Evolutionary conservation across 2,797 vertebrate species (phyloP).

Genomic region (Arremon aurantiirostris): DNA sequence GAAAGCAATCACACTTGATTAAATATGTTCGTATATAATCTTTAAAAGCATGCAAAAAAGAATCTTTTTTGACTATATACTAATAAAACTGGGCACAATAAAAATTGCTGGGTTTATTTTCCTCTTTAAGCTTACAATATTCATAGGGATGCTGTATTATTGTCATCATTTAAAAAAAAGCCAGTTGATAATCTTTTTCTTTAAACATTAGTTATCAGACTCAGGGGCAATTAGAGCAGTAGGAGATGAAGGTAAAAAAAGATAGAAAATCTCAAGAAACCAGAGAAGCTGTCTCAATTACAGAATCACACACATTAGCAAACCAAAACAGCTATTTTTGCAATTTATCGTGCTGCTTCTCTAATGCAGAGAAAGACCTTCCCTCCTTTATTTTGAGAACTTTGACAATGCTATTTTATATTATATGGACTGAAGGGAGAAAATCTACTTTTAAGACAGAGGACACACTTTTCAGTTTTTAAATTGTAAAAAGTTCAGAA

Average conservation of each 20-base stretch:
- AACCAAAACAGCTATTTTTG: neutral
- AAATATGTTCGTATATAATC: neutral
- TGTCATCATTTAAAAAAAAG: neutral
- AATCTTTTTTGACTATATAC: neutral
- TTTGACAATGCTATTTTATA: neutral
- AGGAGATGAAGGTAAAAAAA: neutral
- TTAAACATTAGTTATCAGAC: neutral
- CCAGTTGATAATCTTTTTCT: neutral
- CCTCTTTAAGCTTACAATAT: neutral
- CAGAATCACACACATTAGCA: neutral
- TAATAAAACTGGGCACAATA: neutral
- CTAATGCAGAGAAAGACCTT: neutral
- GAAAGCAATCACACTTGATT: neutral
- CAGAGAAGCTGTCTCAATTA: neutral
- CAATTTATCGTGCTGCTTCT: neutral
- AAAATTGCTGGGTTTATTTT: neutral
- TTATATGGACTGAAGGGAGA: neutral
- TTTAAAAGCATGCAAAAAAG: neutral
- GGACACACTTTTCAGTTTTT: neutral
- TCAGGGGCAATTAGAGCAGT: neutral
- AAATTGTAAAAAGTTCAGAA: accelerated
- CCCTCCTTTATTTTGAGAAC: neutral
- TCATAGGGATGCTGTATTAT: neutral
- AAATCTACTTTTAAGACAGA: neutral
- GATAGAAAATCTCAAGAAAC: neutral